These are phyloP conservation scores for Andrena praecox DNA, from an alignment of 2,888 invertebrate species.

Conservation along the genomic window DNA sequence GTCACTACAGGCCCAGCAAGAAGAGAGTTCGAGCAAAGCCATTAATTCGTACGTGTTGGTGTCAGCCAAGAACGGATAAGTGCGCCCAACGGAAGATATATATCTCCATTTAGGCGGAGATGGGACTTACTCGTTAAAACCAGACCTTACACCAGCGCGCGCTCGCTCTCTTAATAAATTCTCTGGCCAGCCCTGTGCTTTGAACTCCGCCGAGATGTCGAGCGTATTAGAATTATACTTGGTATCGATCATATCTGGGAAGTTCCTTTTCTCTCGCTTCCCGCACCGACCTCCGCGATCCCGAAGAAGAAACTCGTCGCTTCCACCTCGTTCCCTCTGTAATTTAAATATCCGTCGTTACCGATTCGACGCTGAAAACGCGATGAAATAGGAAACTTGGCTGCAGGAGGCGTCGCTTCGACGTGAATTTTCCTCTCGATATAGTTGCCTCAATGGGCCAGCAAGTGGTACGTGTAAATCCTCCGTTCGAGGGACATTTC, in stretches of 20 bases:
- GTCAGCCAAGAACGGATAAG: constrained; percentile 83
- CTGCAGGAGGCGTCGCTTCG: neutral
- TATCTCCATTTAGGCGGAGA: constrained; percentile 82
- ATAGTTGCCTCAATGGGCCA: neutral
- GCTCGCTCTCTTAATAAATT: constrained; percentile 74
- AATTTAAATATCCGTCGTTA: constrained; percentile 36
- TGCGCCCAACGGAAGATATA: constrained; percentile 82
- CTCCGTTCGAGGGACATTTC: neutral
- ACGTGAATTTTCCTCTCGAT: neutral
- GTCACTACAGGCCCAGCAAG: constrained; percentile 68
- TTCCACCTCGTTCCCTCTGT: neutral
- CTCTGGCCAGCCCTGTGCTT: constrained; percentile 45
- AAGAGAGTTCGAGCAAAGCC: constrained; percentile 78
- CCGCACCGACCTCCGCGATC: neutral
- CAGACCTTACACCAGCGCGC: constrained; percentile 73
- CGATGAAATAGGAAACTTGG: neutral
- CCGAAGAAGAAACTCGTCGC: constrained; percentile 16
- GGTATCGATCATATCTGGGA: constrained; percentile 39
- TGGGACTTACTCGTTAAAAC: constrained; percentile 82
- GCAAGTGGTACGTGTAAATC: neutral
- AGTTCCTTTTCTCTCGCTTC: constrained; percentile 1
- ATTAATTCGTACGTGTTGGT: constrained; percentile 83
- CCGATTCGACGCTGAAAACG: neutral
- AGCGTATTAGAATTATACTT: constrained; percentile 58
- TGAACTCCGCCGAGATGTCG: constrained; percentile 31